These are phyloP conservation scores for Aricia artaxerxes DNA, from an alignment of 2,888 invertebrate species.

Conservation along the genomic window DNA sequence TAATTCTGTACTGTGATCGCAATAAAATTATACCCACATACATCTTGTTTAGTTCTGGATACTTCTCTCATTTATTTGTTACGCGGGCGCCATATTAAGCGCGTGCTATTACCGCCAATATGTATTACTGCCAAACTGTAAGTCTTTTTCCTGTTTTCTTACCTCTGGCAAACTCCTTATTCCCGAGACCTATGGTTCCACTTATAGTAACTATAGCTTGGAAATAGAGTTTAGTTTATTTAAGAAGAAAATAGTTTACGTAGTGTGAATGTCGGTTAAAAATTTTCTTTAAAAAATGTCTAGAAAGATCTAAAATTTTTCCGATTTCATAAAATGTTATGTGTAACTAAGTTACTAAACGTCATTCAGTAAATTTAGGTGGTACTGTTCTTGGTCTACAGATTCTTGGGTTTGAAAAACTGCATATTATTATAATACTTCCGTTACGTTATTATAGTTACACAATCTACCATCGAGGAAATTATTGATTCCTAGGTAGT, in stretches of 20 bases:
- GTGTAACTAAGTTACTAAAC: too few relatives aligned
- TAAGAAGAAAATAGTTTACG: background rate
- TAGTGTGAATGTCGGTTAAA: background rate
- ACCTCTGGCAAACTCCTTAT: background rate
- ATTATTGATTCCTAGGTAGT: too few relatives aligned
- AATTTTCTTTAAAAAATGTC: background rate
- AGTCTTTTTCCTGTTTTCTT: background rate
- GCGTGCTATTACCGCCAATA: background rate
- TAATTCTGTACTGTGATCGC: constrained; percentile 8
- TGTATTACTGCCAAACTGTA: background rate
- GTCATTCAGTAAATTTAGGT: too few relatives aligned
- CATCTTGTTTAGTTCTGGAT: background rate
- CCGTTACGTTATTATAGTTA: too few relatives aligned
- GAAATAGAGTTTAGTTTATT: too few relatives aligned
- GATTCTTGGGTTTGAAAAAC: too few relatives aligned
- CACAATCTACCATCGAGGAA: background rate
- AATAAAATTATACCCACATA: background rate
- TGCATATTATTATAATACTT: too few relatives aligned
- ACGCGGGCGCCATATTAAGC: background rate
- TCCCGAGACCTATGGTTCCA: background rate
- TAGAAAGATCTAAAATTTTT: background rate
- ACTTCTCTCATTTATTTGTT: constrained; percentile 6
- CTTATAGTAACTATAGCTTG: too few relatives aligned
- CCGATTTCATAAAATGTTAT: too few relatives aligned
- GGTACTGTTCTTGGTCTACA: too few relatives aligned